Evolutionary conservation across 1,140 invertebrate genomes (phyloP).

Genomic region (Microvelia longipes): DNA sequence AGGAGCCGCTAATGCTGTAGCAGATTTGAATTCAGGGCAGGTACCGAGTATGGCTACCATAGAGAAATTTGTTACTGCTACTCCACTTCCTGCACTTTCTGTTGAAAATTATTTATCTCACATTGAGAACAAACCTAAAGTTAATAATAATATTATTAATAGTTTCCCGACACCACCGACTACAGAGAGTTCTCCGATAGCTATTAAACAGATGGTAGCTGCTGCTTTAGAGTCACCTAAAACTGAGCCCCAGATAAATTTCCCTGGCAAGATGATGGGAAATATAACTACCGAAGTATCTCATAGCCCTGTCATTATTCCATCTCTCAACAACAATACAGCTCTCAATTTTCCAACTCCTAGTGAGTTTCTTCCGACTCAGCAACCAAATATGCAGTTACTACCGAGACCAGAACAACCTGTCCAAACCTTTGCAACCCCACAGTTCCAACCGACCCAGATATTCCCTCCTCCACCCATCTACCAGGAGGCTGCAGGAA

Average conservation of each 20-base stretch:
- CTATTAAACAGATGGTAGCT: not conserved
- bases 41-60: constrained; percentile 24
- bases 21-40: not conserved
- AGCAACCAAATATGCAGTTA: not conserved
- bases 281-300: not conserved
- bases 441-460: not conserved
- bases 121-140: constrained; percentile 26
- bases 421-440: not conserved
- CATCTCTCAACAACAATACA: not conserved
- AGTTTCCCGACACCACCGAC: not conserved
- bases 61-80: constrained; percentile 28
- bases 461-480: not conserved
- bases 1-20: not conserved
- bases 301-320: not conserved
- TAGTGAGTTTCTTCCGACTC: not conserved
- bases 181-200: not conserved
- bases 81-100: constrained; percentile 38
- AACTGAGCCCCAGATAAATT: not conserved
- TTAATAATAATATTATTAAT: not conserved
- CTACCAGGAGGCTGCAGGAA: not conserved
- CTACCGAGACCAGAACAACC: not conserved
- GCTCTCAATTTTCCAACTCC: too few species aligned
- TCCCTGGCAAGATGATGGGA: not conserved
- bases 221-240: not conserved
- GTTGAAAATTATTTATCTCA: constrained; percentile 42